Conservation (phyloP, 1,140 invertebrate species). For the Danaus plexippus region DNA sequence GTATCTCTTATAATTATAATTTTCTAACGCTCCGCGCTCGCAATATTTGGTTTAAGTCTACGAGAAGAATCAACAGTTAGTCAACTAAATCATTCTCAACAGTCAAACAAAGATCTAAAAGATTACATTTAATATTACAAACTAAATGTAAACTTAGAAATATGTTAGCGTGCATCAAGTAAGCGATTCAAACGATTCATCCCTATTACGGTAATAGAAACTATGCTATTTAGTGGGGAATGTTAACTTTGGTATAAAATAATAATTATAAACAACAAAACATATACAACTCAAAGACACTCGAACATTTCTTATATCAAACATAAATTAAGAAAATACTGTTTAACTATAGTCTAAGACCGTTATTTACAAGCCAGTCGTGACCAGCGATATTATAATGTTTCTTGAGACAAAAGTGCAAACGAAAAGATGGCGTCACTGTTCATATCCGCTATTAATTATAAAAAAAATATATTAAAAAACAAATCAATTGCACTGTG, state of each 20-base stretch:
- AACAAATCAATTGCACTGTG: constrained; percentile 39
- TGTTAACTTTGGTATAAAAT: constrained; percentile 72
- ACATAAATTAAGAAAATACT: constrained; percentile 70
- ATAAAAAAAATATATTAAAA: constrained; percentile 14
- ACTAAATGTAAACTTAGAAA: constrained; percentile 67
- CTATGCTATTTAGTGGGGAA: constrained; percentile 69
- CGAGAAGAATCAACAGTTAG: constrained; percentile 66
- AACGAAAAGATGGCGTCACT: constrained; percentile 13
- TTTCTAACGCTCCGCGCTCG: constrained; percentile 64
- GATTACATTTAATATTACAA: constrained; percentile 56
- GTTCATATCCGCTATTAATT: constrained; percentile 12
- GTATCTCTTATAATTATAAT: constrained; percentile 66
- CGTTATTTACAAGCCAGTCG: constrained; percentile 53
- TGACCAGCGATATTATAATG: constrained; percentile 1
- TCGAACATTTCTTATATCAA: constrained; percentile 60
- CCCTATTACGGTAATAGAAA: constrained; percentile 49
- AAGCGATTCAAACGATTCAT: constrained; percentile 50
- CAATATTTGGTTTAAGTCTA: constrained; percentile 70
- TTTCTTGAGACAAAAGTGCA: constrained; percentile 25
- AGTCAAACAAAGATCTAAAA: constrained; percentile 63
- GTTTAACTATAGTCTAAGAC: constrained; percentile 58
- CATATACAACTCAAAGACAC: constrained; percentile 63
- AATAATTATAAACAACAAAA: constrained; percentile 70
- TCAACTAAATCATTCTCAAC: constrained; percentile 56
- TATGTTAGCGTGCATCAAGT: constrained; percentile 47